phyloP scores from a whole-genome alignment of 1,140 invertebrate genomes.

The Drosophila mauritiana region DNA sequence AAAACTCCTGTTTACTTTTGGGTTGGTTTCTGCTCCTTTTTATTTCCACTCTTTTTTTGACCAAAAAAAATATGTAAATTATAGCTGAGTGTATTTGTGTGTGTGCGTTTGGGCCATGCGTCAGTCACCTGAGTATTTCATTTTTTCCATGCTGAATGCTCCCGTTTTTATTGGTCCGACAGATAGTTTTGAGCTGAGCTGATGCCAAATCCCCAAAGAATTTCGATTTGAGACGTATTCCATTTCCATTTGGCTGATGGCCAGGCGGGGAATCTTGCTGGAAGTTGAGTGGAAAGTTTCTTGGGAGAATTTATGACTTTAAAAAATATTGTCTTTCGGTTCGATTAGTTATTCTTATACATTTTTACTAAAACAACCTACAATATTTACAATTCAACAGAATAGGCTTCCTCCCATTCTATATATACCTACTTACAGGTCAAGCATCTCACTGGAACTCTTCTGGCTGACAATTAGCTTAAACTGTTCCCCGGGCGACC shows the following conservation, averaged over 20 bases:
- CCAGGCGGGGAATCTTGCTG: background rate
- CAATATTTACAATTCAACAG: constrained; percentile 1
- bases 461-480: constrained; percentile 41
- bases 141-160: constrained; percentile 46
- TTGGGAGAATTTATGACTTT: background rate
- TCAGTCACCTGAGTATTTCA: constrained; percentile 78
- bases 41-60: constrained; percentile 52
- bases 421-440: background rate
- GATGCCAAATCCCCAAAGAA: constrained; percentile 40
- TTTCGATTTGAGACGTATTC: constrained; percentile 39
- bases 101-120: constrained; percentile 58
- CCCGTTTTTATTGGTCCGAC: constrained; percentile 67
- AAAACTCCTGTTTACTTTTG: constrained; percentile 74
- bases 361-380: background rate
- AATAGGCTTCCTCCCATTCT: constrained; percentile 5
- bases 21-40: constrained; percentile 53
- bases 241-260: constrained; percentile 35
- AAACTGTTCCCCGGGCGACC: constrained; percentile 33
- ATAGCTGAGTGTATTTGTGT: constrained; percentile 19
- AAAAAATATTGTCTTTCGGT: too few relatives aligned
- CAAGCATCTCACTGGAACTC: background rate
- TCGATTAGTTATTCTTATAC: too few relatives aligned
- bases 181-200: constrained; percentile 56
- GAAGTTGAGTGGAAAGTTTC: constrained; percentile 2
- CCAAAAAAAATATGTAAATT: constrained; percentile 80